These are phyloP conservation scores for Zele albiditarsus DNA, from an alignment of 2,888 invertebrate species.

Conservation along the genomic window DNA sequence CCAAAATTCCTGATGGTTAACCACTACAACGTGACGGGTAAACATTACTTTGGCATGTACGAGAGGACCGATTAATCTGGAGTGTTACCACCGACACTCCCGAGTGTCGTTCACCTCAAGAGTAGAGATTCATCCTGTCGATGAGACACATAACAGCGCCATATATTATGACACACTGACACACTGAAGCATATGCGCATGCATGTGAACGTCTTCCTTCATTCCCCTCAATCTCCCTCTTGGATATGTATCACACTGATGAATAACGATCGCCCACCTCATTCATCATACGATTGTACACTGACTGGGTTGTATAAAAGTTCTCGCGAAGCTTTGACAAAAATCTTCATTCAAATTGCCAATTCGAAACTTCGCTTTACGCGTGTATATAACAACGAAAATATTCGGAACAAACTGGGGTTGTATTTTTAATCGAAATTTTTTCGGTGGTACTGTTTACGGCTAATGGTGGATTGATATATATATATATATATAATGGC, in stretches of 20 bases:
- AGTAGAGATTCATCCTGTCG: neutral
- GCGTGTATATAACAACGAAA: neutral
- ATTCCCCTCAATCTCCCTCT: too few species aligned
- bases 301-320: neutral
- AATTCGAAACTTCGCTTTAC: neutral
- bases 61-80: conserved; percentile 20
- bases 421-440: conserved; percentile 23
- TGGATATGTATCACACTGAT: too few species aligned
- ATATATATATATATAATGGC: conserved; percentile 18
- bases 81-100: conserved; percentile 22
- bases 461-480: conserved; percentile 21
- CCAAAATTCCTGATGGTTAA: conserved; percentile 26
- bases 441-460: neutral
- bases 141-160: neutral
- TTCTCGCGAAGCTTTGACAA: neutral
- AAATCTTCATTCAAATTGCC: neutral
- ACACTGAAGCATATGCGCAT: too few species aligned
- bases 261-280: neutral
- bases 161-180: neutral
- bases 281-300: neutral
- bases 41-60: conserved; percentile 12
- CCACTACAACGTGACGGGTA: conserved; percentile 16
- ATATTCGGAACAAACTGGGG: conserved; percentile 14
- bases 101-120: conserved; percentile 7
- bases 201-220: too few species aligned